Conservation (phyloP, 2,797 vertebrate species). For the Sebastes ruberrimus region DNA sequence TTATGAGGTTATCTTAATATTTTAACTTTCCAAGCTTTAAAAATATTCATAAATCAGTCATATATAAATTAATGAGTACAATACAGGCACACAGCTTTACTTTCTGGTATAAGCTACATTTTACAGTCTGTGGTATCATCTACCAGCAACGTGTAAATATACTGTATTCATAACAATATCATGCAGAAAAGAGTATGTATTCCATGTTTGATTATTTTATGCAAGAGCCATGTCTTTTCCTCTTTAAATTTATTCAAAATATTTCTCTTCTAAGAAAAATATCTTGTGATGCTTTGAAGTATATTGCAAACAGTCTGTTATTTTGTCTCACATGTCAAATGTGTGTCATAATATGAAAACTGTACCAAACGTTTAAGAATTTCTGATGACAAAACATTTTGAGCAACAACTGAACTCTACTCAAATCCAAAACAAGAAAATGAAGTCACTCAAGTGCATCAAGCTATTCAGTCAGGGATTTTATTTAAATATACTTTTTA, state of each 20-base stretch:
- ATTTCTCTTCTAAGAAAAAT: neutral
- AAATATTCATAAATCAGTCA: neutral
- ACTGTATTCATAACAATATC: neutral
- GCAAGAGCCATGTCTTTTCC: neutral
- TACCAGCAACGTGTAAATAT: neutral
- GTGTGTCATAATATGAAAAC: neutral
- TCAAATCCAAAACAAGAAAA: neutral
- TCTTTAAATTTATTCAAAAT: neutral
- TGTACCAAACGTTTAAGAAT: neutral
- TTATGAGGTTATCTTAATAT: neutral
- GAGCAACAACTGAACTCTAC: neutral
- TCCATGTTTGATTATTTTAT: neutral
- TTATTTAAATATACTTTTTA: conserved; percentile 52
- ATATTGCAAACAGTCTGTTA: neutral
- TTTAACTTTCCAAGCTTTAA: neutral
- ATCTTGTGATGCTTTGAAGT: neutral
- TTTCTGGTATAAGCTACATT: neutral
- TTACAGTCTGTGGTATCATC: neutral
- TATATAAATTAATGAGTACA: neutral
- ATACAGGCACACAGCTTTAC: neutral
- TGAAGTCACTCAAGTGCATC: neutral
- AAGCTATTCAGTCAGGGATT: neutral
- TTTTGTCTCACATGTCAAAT: neutral
- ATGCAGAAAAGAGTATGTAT: neutral
- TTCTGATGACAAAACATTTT: neutral